phyloP scores from a whole-genome alignment of 2,888 invertebrate species.

The Isoperla grammatica region DNA sequence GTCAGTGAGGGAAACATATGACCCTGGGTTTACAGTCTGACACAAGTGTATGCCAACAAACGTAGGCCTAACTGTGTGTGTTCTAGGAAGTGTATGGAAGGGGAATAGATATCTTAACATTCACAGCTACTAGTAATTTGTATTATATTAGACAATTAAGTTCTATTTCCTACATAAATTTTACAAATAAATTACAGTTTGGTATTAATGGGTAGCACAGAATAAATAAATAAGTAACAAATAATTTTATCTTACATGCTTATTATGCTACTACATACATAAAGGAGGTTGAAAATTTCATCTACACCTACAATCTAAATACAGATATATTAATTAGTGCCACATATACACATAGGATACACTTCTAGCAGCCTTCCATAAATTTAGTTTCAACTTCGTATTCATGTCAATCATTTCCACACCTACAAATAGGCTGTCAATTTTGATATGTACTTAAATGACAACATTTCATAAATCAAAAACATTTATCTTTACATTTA shows the following conservation, averaged over 20 bases:
- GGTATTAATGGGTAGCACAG: conserved; percentile 21
- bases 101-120: too few relatives aligned
- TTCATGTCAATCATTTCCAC: not conserved
- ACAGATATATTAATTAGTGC: conserved; percentile 20
- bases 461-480: not conserved
- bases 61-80: too few relatives aligned
- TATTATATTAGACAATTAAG: conserved; percentile 23
- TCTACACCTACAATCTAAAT: not conserved
- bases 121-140: conserved; percentile 1
- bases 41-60: too few relatives aligned
- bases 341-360: conserved; percentile 20
- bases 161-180: conserved; percentile 25
- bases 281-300: conserved; percentile 3
- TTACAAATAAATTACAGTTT: conserved; percentile 27
- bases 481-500: not conserved
- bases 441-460: conserved; percentile 12
- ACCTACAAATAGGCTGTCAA: not conserved
- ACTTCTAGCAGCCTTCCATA: not conserved
- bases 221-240: conserved; percentile 24
- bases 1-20: too few relatives aligned
- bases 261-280: conserved; percentile 12
- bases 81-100: too few relatives aligned
- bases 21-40: too few relatives aligned
- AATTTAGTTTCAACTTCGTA: not conserved
- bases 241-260: conserved; percentile 20